Base-by-base conservation (phyloP, 2,113 vertebrate genomes). In the Pelvicachromis taeniatus region DNA sequence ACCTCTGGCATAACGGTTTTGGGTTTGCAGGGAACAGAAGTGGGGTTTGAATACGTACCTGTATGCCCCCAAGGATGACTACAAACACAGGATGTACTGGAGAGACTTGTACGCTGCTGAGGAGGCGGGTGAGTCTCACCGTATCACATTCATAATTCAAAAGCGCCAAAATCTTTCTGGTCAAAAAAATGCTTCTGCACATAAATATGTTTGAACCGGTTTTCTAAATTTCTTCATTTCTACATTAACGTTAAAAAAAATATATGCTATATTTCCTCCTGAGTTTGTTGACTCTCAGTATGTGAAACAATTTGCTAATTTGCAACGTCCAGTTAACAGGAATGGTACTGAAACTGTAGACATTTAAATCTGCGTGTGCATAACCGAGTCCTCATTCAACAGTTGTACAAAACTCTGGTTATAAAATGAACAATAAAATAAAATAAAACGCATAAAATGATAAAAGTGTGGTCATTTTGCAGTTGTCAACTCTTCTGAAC, bases 21-120 rank as follows among this genome's bases (percentile, higher is more conserved):
- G 26, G n/a, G 77, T 91, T 3, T 21, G 14, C 85, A 99, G 99
- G 92, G 97, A 99, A 89, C 97, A 98, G 94, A 97, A 97, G 84
- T 99, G 98, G 98, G 97, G 98, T 23, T 93, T 99, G 91, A 99
- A 99, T 94, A 97, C 98, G 0, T 99, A 99, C 89, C 95, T 99
- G 29, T 99, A 99, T 61, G 99, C 98, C 42, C 99, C 99, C n/a
- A 99, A 99, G 91, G 98, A 99, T 90, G 99, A 99, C 95, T 98
- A 98, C 96, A 99, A 99, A 94, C 99, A 99, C 94, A 96, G 99
- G 87, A 99, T 99, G 98, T 99, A 99, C 95, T 99, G 99, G 99
- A 97, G 99, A 94, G 98, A 99, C 92, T 97, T 99, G 96, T 99
- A 99, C 90, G 97, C 96, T 29, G 95, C 97, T 53, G 97, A 98